Conservation (phyloP, 2,797 vertebrate species). For the Catharus ustulatus region DNA sequence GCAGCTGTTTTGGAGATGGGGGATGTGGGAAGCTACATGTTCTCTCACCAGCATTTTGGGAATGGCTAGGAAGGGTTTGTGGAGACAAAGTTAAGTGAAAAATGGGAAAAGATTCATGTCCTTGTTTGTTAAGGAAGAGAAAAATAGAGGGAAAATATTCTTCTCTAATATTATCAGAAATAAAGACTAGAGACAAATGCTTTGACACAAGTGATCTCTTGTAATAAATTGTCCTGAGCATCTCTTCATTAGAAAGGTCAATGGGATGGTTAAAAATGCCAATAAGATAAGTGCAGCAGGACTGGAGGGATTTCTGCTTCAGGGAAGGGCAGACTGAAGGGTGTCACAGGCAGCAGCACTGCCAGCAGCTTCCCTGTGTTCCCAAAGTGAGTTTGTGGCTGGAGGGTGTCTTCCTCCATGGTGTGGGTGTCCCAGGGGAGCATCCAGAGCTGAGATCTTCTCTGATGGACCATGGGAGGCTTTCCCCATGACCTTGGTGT, state of each 20-base stretch:
- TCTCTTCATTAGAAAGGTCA: not conserved
- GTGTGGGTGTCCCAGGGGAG: not conserved
- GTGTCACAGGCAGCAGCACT: not conserved
- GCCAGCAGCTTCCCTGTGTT: not conserved
- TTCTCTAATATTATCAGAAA: not conserved
- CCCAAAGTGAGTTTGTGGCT: not conserved
- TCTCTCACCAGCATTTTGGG: not conserved
- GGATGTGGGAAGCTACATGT: not conserved
- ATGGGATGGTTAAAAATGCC: not conserved
- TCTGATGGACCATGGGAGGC: not conserved
- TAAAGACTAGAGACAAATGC: not conserved
- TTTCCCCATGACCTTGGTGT: fast-evolving
- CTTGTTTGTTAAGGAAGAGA: not conserved
- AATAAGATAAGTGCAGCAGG: not conserved
- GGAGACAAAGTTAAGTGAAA: not conserved
- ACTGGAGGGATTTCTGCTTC: not conserved
- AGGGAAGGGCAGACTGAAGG: not conserved
- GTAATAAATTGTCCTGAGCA: not conserved
- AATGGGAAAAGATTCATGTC: not conserved
- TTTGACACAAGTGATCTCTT: not conserved
- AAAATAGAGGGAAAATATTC: not conserved
- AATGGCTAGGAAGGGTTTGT: not conserved
- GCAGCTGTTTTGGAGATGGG: not conserved
- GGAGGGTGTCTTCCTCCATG: not conserved
- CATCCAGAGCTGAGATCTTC: not conserved